Conservation (phyloP, 2,113 vertebrate genomes). For the Oxyura jamaicensis region DNA sequence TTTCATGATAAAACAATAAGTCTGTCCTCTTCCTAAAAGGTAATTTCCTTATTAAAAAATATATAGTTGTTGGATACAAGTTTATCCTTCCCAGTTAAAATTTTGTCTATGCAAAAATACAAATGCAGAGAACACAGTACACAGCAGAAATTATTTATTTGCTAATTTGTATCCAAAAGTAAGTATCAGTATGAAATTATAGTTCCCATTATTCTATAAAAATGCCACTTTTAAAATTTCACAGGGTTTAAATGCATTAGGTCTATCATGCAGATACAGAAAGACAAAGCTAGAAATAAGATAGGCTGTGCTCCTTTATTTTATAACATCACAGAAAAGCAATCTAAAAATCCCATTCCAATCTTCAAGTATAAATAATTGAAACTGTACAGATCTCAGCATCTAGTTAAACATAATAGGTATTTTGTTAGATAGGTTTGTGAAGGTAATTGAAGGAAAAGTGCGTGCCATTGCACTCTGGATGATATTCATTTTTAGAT, state of each 20-base stretch:
- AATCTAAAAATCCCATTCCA: conserved; percentile 38
- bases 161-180: not conserved
- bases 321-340: conserved; percentile 1
- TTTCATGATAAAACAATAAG: not conserved
- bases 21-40: not conserved
- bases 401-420: conserved; percentile 54
- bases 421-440: conserved; percentile 9
- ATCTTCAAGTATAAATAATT: conserved; percentile 48
- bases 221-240: not conserved
- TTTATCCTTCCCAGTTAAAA: not conserved
- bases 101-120: not conserved
- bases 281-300: not conserved
- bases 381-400: conserved; percentile 2
- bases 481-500: conserved; percentile 1
- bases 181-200: not conserved
- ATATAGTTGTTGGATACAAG: not conserved
- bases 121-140: not conserved
- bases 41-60: not conserved
- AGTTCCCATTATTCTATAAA: not conserved
- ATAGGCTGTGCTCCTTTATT: not conserved
- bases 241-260: not conserved
- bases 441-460: conserved; percentile 39
- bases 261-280: not conserved
- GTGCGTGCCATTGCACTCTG: not conserved
- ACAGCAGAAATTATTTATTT: not conserved